A percentile compares a stretch with the other conserved stretches of the same genome.
phyloP scores from a whole-genome alignment of 2,797 vertebrate species.

The Dermochelys coriacea region DNA sequence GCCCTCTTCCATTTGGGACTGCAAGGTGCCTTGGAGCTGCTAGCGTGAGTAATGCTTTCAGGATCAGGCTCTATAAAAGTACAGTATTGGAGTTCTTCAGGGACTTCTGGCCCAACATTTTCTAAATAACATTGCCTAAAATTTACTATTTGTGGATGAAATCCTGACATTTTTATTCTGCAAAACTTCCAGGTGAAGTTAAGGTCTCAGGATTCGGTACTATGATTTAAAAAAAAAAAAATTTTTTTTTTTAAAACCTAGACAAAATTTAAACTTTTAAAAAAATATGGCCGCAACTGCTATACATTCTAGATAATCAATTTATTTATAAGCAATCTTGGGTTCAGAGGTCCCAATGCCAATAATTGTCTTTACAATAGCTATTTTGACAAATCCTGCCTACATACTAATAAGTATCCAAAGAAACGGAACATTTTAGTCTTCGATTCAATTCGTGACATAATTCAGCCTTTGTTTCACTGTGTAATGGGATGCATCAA shows the following conservation, averaged over 20 bases:
- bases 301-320: not conserved
- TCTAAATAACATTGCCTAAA: not conserved
- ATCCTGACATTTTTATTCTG: not conserved
- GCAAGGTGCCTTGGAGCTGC: too few species aligned
- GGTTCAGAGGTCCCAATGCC: not conserved
- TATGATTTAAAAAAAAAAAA: too few species aligned
- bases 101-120: not conserved
- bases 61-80: not conserved
- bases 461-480: not conserved
- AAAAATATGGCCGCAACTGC: not conserved
- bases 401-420: not conserved
- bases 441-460: conserved; percentile 22
- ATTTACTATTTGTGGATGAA: too few species aligned
- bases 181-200: not conserved
- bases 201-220: not conserved
- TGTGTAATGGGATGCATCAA: too few species aligned
- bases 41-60: not conserved
- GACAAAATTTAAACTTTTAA: conserved; percentile 4
- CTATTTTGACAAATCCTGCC: not conserved
- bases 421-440: not conserved
- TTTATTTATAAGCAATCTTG: not conserved
- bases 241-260: not conserved
- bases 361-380: not conserved
- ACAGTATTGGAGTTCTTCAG: not conserved
- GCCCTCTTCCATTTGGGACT: too few species aligned